Percentiles rank a stretch among this genome's conserved stretches.
Conservation (phyloP, 2,113 vertebrate species). For the Rhodinocichla rosea region DNA sequence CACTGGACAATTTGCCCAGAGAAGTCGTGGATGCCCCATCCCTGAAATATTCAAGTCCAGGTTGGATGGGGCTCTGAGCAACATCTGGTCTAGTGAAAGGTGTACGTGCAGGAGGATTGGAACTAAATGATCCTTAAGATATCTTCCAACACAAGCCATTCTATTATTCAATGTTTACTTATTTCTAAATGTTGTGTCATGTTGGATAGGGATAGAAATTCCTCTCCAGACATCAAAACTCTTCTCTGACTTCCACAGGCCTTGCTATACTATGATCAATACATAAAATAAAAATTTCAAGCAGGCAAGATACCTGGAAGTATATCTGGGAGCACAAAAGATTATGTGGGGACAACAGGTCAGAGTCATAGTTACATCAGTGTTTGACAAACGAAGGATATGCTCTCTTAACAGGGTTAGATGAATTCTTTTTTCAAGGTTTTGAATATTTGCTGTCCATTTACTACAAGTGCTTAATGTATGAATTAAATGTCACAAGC, state of each 20-base stretch:
- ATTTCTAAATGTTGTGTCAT: not conserved
- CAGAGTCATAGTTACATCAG: not conserved
- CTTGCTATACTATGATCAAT: not conserved
- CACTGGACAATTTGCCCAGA: not conserved
- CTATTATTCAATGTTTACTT: not conserved
- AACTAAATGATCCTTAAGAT: not conserved
- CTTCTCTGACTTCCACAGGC: not conserved
- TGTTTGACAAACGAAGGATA: not conserved
- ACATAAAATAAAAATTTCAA: not conserved
- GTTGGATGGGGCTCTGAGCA: not conserved
- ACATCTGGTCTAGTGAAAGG: not conserved
- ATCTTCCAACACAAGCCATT: not conserved
- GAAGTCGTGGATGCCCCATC: not conserved
- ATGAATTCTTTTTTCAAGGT: not conserved
- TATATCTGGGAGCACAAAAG: not conserved
- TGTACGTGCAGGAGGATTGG: rapidly evolving
- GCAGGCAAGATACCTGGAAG: not conserved
- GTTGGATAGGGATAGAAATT: not conserved
- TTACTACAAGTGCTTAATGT: not conserved
- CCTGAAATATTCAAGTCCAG: not conserved
- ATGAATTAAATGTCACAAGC: not conserved
- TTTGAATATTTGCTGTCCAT: not conserved
- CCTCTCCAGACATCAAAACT: not conserved
- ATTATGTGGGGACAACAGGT: not conserved
- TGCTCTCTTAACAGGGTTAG: not conserved